Conservation (phyloP, 64 coral and sea anemone species). For the Hydrozoanthus tunicans region DNA sequence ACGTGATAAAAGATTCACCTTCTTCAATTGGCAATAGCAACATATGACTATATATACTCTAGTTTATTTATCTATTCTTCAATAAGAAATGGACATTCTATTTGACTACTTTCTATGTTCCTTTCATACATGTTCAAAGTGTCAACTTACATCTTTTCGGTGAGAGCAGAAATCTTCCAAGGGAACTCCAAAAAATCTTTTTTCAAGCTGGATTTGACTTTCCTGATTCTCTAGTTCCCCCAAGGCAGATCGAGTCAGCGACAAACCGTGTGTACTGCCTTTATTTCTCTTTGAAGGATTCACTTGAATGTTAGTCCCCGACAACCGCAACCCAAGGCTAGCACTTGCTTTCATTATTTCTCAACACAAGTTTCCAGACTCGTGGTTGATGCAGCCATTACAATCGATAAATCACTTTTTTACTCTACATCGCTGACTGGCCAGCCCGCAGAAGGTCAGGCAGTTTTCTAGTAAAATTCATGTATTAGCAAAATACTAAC, state of each 20-base stretch:
- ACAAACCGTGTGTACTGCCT: not conserved
- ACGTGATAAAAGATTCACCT: not conserved
- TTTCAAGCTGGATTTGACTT: constrained; percentile 17
- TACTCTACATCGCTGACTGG: not conserved
- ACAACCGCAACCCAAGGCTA: constrained; percentile 19
- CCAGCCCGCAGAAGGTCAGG: constrained; percentile 15
- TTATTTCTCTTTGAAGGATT: constrained; percentile 12
- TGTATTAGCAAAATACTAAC: not conserved
- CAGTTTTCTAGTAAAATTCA: constrained; percentile 41
- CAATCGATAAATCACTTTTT: constrained; percentile 3
- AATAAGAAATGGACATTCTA: constrained; percentile 35
- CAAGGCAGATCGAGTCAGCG: constrained; percentile 4
- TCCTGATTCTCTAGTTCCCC: not conserved
- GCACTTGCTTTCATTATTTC: constrained; percentile 38
- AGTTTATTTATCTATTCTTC: not conserved
- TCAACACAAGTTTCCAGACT: constrained; percentile 15
- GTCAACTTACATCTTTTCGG: constrained; percentile 24
- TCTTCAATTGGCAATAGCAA: not conserved
- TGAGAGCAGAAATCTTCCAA: constrained; percentile 48
- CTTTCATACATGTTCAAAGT: not conserved
- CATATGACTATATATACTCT: not conserved
- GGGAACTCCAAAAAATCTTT: constrained; percentile 29
- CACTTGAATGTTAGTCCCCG: not conserved
- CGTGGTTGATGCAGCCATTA: not conserved
- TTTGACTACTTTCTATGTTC: not conserved